Conservation (phyloP, 2,888 invertebrate genomes). For the Spilarctia lutea region DNA sequence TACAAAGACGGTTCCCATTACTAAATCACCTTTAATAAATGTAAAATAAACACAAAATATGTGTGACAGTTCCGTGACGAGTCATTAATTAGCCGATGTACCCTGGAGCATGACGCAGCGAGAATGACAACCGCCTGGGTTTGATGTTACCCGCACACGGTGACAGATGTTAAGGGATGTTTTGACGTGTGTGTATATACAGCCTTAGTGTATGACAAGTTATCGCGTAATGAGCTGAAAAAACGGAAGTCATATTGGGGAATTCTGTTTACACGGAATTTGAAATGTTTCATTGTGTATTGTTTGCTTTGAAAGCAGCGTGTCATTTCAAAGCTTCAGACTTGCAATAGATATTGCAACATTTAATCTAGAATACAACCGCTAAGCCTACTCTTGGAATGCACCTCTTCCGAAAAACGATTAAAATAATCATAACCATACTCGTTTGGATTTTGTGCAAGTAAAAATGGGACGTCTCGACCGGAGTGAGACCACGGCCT, state of each 20-base stretch:
- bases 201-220: not conserved
- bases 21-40: not conserved
- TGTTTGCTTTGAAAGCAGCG: too few species aligned
- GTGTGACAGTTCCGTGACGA: not conserved
- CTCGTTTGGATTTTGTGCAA: too few species aligned
- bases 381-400: too few species aligned
- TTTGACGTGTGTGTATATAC: not conserved
- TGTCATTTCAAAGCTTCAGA: too few species aligned
- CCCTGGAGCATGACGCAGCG: constrained; percentile 6
- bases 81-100: not conserved
- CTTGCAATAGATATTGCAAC: too few species aligned
- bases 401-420: too few species aligned
- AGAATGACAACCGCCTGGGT: not conserved
- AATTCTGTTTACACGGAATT: not conserved
- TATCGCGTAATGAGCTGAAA: not conserved
- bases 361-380: too few species aligned
- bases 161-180: not conserved
- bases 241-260: not conserved
- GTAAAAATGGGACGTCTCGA: too few species aligned
- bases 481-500: too few species aligned
- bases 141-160: not conserved
- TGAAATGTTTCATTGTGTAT: not conserved
- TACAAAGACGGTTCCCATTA: not conserved
- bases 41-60: constrained; percentile 2
- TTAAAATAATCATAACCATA: too few species aligned